These are phyloP conservation scores for Danio choprae DNA, from an alignment of 2,797 vertebrate species.

Conservation along the genomic window DNA sequence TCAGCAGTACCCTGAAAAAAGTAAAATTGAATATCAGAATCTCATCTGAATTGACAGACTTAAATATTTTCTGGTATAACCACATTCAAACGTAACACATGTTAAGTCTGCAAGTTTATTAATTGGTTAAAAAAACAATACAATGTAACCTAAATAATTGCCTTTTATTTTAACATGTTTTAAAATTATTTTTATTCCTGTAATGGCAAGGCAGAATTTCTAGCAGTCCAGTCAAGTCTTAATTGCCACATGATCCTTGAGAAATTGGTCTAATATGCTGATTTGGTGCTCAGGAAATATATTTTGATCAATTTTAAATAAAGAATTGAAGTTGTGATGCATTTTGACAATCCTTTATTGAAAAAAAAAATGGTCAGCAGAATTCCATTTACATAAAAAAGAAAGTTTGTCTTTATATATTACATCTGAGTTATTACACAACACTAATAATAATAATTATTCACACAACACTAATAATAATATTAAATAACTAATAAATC, in stretches of 20 bases:
- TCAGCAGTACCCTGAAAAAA: slow-evolving; percentile 91
- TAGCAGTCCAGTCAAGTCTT: background rate
- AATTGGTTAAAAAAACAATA: background rate
- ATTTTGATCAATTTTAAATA: too few relatives aligned
- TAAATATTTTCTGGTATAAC: background rate
- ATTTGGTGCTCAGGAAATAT: background rate
- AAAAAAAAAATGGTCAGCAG: background rate
- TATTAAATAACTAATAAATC: background rate
- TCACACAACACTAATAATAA: background rate
- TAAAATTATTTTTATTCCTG: background rate
- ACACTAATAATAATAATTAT: background rate
- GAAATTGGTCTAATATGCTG: background rate
- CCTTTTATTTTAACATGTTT: background rate
- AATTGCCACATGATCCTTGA: background rate
- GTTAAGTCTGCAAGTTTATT: background rate
- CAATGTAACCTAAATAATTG: too few relatives aligned
- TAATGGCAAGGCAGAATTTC: background rate
- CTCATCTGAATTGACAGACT: background rate
- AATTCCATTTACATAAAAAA: too few relatives aligned
- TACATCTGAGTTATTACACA: background rate
- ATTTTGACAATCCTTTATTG: background rate
- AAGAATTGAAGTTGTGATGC: too few relatives aligned
- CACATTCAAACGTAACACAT: background rate
- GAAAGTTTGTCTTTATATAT: too few relatives aligned
- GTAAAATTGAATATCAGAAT: background rate